These are phyloP conservation scores for Asbolus verrucosus DNA, from an alignment of 1,140 invertebrate genomes.

Conservation along the genomic window DNA sequence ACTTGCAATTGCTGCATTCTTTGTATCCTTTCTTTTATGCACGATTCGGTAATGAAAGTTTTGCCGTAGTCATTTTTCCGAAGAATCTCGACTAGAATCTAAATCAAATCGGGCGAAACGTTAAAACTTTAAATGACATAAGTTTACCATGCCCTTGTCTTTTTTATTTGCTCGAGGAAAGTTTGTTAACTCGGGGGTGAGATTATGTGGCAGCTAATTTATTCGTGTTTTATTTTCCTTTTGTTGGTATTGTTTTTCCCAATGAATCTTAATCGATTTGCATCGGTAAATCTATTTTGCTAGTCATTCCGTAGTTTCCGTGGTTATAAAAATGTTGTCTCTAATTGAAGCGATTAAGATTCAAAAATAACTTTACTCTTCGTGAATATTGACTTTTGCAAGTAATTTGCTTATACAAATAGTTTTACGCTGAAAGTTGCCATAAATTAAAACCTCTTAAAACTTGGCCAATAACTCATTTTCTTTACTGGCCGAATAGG, in stretches of 20 bases:
- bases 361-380: too few species aligned
- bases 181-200: background rate
- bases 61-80: background rate
- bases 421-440: too few species aligned
- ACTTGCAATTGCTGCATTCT: background rate
- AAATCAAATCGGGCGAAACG: constrained; percentile 6
- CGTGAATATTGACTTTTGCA: too few species aligned
- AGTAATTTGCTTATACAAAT: too few species aligned
- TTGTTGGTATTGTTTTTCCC: background rate
- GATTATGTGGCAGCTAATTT: constrained; percentile 33
- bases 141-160: constrained; percentile 1
- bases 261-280: background rate
- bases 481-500: too few species aligned
- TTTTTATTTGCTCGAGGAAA: constrained; percentile 9
- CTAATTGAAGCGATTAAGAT: too few species aligned
- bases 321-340: too few species aligned
- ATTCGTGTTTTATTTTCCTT: constrained; percentile 19
- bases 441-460: too few species aligned
- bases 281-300: too few species aligned
- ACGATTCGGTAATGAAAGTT: constrained; percentile 16
- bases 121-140: constrained; percentile 16
- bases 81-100: background rate
- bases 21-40: constrained; percentile 3
- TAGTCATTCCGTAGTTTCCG: too few species aligned
- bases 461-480: too few species aligned